phyloP scores from a whole-genome alignment of 2,113 vertebrate genomes.

The Maccullochella peelii region DNA sequence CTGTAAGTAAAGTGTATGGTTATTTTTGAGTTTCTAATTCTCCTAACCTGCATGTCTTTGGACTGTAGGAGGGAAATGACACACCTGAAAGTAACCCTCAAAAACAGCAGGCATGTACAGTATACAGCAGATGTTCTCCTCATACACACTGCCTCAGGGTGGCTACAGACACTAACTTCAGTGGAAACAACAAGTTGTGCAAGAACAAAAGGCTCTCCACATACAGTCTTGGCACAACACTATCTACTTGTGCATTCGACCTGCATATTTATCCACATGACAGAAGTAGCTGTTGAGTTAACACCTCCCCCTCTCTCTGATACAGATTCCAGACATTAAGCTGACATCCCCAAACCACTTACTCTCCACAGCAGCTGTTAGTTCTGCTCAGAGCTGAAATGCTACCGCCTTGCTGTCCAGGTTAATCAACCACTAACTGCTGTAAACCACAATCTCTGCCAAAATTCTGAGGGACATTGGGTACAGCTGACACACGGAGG shows the following conservation, averaged over 20 bases:
- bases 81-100: background rate
- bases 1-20: no score
- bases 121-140: background rate
- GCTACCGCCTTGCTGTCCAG: constrained; percentile 25
- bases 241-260: background rate
- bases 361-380: constrained; percentile 41
- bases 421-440: constrained; percentile 46
- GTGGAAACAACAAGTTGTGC: background rate
- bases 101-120: background rate
- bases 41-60: background rate
- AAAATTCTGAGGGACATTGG: background rate
- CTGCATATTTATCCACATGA: background rate
- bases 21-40: background rate
- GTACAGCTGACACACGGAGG: constrained; percentile 6
- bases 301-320: background rate
- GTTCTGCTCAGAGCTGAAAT: constrained; percentile 7
- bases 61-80: background rate
- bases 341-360: constrained; percentile 22
- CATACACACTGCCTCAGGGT: constrained; percentile 8
- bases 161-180: constrained; percentile 18
- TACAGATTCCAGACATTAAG: constrained; percentile 8
- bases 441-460: constrained; percentile 17
- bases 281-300: constrained; percentile 22
- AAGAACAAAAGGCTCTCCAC: constrained; percentile 1
- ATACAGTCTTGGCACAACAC: background rate